Percentiles rank a stretch among this genome's conserved stretches.
Conservation (phyloP, 2,797 vertebrate species). For the Poliocrania exsul region DNA sequence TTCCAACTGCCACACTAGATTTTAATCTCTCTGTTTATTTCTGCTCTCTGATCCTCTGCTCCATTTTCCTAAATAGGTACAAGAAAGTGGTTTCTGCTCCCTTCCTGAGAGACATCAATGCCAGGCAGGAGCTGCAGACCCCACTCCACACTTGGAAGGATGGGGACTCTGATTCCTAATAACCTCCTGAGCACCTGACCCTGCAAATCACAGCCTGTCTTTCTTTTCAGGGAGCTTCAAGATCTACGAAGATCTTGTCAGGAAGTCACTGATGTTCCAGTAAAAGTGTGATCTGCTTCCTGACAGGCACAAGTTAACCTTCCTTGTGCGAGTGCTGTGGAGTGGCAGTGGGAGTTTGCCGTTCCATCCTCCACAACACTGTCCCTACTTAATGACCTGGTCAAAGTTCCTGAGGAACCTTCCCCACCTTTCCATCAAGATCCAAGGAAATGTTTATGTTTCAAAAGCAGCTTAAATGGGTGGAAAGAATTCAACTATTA, state of each 20-base stretch:
- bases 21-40: slow-evolving; percentile 4
- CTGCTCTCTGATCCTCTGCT: neutral
- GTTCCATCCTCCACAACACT: neutral
- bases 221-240: neutral
- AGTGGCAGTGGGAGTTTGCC: neutral
- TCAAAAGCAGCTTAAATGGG: slow-evolving; percentile 35
- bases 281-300: neutral
- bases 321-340: neutral
- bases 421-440: neutral
- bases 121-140: neutral
- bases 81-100: neutral
- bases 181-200: neutral
- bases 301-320: neutral
- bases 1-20: neutral
- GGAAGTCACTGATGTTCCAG: neutral
- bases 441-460: slow-evolving; percentile 27
- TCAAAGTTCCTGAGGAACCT: neutral
- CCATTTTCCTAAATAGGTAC: neutral
- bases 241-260: neutral
- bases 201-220: neutral
- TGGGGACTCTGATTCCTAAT: neutral
- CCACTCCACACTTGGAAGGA: neutral
- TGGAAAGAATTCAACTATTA: slow-evolving; percentile 63
- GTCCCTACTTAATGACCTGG: neutral
- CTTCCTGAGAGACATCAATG: neutral